These are phyloP conservation scores for Drosophila imparisetae DNA, from an alignment of 2,888 invertebrate genomes.

Conservation along the genomic window DNA sequence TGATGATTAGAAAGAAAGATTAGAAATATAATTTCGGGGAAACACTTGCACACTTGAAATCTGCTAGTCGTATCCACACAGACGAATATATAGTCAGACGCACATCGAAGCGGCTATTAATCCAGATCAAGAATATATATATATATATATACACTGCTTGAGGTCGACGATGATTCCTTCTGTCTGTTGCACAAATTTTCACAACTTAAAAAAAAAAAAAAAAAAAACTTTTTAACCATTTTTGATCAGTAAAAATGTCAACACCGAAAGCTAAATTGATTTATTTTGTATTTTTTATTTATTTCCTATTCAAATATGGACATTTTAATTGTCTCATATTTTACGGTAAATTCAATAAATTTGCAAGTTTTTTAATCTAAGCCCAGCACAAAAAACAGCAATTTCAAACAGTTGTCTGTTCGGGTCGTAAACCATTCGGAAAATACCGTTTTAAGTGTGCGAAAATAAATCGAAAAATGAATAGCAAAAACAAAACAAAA, in stretches of 20 bases:
- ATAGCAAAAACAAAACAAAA: not conserved
- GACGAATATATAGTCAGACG: not conserved
- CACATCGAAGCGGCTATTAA: too few species aligned
- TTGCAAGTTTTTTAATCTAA: not conserved
- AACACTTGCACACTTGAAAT: not conserved
- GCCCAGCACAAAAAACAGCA: not conserved
- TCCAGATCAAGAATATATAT: not conserved
- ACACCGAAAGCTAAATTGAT: not conserved
- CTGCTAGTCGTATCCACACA: not conserved
- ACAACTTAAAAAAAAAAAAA: not conserved
- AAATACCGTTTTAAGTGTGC: not conserved
- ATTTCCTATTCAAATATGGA: not conserved
- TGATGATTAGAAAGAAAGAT: not conserved
- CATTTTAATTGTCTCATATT: not conserved
- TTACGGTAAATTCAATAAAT: not conserved
- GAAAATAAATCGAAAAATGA: not conserved
- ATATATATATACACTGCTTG: not conserved
- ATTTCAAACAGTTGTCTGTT: slow-evolving; percentile 1
- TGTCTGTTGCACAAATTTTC: too few species aligned
- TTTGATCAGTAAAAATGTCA: not conserved
- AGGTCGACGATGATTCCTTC: too few species aligned
- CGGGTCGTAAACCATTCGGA: not conserved
- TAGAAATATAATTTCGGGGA: not conserved
- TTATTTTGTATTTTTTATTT: not conserved
- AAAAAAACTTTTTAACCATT: not conserved